Percentiles rank a stretch among this genome's conserved stretches.
Conservation (phyloP, 2,797 vertebrate species). For the Myoxocephalus aenaeus region DNA sequence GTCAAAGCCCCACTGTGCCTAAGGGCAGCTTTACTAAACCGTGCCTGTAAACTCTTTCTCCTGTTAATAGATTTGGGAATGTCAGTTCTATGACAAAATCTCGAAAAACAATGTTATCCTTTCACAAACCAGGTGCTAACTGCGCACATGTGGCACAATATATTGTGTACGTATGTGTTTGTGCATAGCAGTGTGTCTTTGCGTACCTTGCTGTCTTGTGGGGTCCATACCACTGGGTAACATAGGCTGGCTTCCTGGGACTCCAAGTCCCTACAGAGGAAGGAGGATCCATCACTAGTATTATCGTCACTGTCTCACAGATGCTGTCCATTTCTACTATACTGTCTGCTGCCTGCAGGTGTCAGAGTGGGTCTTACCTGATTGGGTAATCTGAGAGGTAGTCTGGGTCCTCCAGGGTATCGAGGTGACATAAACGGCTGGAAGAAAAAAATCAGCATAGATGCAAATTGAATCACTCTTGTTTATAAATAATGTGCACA, state of each 20-base stretch:
- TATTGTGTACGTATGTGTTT: not conserved
- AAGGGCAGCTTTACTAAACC: not conserved
- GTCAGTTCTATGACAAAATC: not conserved
- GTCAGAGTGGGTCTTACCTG: conserved; percentile 84
- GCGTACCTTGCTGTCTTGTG: conserved; percentile 95
- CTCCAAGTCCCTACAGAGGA: conserved; percentile 89
- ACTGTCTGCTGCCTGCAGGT: conserved; percentile 33
- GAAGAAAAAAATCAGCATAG: conserved; percentile 22
- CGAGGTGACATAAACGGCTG: conserved; percentile 99
- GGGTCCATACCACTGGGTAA: conserved; percentile 97
- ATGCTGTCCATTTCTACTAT: not conserved
- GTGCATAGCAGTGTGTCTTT: conserved; percentile 8
- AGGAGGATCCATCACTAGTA: conserved; percentile 33
- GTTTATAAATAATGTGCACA: not conserved
- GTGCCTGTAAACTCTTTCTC: not conserved
- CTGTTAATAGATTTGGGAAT: not conserved
- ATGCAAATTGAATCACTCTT: not conserved
- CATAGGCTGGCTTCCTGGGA: conserved; percentile 94
- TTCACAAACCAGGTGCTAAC: not conserved
- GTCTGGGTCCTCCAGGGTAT: conserved; percentile 96
- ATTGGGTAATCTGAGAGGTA: conserved; percentile 95
- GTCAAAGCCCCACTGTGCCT: not conserved
- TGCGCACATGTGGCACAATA: not conserved
- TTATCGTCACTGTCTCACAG: conserved; percentile 17
- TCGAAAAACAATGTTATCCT: not conserved